Conservation (phyloP, 2,888 invertebrate species). For the Barypeithes pellucidus region DNA sequence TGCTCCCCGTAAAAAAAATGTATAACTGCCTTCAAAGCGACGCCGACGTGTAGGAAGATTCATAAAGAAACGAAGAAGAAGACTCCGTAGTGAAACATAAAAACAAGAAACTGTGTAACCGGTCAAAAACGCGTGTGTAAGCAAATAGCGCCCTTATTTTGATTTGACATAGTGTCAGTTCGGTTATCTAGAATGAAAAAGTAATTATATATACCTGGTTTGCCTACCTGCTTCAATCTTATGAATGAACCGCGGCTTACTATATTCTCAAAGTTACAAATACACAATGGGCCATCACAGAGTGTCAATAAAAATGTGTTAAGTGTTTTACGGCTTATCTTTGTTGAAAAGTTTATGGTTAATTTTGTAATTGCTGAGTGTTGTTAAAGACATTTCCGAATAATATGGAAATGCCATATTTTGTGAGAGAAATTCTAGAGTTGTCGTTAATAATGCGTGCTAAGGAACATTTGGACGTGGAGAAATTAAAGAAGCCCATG, state of each 20-base stretch:
- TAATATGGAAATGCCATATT: slow-evolving; percentile 65
- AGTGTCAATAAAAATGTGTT: slow-evolving; percentile 54
- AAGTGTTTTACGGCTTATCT: slow-evolving; percentile 34
- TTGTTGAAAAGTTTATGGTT: slow-evolving; percentile 5
- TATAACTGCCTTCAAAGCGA: slow-evolving; percentile 34
- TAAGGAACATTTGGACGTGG: slow-evolving; percentile 46
- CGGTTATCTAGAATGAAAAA: slow-evolving; percentile 61
- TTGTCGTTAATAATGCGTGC: slow-evolving; percentile 62
- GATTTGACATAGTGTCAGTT: slow-evolving; percentile 52
- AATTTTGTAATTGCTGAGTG: slow-evolving; percentile 5
- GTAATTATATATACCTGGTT: slow-evolving; percentile 68
- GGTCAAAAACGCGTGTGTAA: slow-evolving; percentile 64
- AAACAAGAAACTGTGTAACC: slow-evolving; percentile 63
- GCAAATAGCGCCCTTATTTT: slow-evolving; percentile 60
- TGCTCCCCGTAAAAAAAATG: slow-evolving; percentile 30
- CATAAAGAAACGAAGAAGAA: slow-evolving; percentile 53
- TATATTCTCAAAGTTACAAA: slow-evolving; percentile 53
- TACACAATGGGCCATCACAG: slow-evolving; percentile 59
- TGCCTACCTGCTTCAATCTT: slow-evolving; percentile 68
- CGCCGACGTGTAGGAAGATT: slow-evolving; percentile 51
- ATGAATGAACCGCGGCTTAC: slow-evolving; percentile 67
- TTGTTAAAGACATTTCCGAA: slow-evolving; percentile 24
- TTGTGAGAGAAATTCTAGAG: slow-evolving; percentile 63
- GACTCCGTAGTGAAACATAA: slow-evolving; percentile 56
- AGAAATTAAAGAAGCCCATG: slow-evolving; percentile 15